Evolutionary conservation across 2,888 invertebrate species (phyloP), one percentile per base, ranked within the genome.

Genomic region (Latrodectus elegans): DNA sequence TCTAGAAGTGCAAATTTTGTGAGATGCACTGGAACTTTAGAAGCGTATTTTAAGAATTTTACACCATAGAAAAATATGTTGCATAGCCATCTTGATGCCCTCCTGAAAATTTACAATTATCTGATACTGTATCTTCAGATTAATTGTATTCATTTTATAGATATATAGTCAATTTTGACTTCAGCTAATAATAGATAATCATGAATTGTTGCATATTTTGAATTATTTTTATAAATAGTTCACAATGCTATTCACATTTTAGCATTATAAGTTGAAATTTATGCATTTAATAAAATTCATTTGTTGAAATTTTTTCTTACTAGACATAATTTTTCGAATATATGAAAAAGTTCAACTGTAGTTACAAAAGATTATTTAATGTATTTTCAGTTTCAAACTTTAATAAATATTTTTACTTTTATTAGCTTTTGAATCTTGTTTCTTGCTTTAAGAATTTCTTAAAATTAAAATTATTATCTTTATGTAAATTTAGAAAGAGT

Each of bases 11-110:
- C 74, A 53, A 74, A 26, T 67, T 81, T 81, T 81, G 22, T 67
- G 49, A 17, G 17, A 12, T 53, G 26, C 38, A 74, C 55, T 49
- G n/a, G n/a, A 10, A 67, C 15, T 4, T 60, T 67, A 67, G 72
- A 22, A 80, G 12, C 8, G 22, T 72, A 74, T 81, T 81, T 74
- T 80, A 74, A 10, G 64, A 53, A 64, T 81, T 81, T 81, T 73
- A 81, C 65, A 65, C 53, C 55, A 22, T 64, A 71, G 74, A 52
- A 11, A 22, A 60, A 60, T 60, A 60, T 60, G n/a, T 60, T 38
- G n/a, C 60, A 60, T 60, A 60, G 60, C 12, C 12, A 60, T 60
- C 60, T 15, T n/a, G 60, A 60, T 60, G 12, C 60, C 60, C 60
- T 60, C 60, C 60, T 60, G 60, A 60, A 60, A 38, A 38, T 38